Percentiles rank a stretch among this genome's conserved stretches.
These are phyloP conservation scores for Sorex araneus DNA, from an alignment of 2,113 vertebrate genomes.

Conservation along the genomic window DNA sequence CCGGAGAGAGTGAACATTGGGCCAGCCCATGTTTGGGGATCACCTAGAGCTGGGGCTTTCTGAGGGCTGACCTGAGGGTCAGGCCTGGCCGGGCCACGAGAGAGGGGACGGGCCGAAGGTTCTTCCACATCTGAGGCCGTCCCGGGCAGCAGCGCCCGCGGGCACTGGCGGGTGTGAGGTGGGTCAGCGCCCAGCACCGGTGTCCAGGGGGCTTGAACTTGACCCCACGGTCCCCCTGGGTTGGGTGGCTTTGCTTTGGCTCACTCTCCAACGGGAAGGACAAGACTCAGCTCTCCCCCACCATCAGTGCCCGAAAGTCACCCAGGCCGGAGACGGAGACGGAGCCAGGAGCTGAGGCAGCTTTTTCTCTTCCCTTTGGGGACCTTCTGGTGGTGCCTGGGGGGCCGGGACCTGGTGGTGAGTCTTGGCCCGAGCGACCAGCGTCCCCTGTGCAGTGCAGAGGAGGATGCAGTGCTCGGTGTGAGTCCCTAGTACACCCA, in stretches of 20 bases:
- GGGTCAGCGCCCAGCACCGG: background rate
- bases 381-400: background rate
- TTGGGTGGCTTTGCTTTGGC: background rate
- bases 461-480: too few relatives aligned
- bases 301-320: too few relatives aligned
- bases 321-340: too few relatives aligned
- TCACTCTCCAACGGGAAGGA: background rate
- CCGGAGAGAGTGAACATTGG: background rate
- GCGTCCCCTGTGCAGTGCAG: too few relatives aligned
- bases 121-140: background rate
- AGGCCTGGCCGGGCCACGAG: background rate
- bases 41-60: background rate
- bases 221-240: background rate
- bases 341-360: too few relatives aligned
- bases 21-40: background rate
- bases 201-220: background rate
- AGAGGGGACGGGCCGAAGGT: background rate
- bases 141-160: background rate
- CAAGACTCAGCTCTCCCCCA: too few relatives aligned
- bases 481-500: too few relatives aligned
- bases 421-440: too few relatives aligned
- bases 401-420: too few relatives aligned
- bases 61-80: background rate
- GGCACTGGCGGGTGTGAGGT: background rate
- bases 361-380: background rate